phyloP scores from a whole-genome alignment of 1,140 invertebrate species.

The Heliconius eleuchia region DNA sequence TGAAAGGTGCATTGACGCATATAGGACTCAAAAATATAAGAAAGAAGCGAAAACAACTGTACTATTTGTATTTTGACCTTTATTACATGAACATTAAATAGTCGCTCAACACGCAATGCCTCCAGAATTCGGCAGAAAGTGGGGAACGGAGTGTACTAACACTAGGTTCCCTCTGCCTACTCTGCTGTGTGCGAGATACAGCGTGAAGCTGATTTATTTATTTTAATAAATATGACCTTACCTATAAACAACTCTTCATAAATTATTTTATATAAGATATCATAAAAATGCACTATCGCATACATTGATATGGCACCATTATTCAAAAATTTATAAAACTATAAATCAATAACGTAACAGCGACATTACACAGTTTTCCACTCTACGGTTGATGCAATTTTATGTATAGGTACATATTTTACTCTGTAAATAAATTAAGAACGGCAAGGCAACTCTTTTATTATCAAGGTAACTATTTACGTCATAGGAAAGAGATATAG shows the following conservation, averaged over 20 bases:
- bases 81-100: background rate
- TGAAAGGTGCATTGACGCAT: too few species aligned
- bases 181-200: too few species aligned
- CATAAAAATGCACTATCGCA: slow-evolving; percentile 17
- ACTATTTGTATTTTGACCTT: too few species aligned
- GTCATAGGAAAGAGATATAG: too few species aligned
- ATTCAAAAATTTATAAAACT: slow-evolving; percentile 27
- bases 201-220: too few species aligned
- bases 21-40: too few species aligned
- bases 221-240: background rate
- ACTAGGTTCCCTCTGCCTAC: too few species aligned
- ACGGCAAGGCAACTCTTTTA: background rate
- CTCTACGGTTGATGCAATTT: slow-evolving; percentile 28
- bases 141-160: too few species aligned
- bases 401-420: slow-evolving; percentile 20
- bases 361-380: slow-evolving; percentile 33
- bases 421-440: background rate
- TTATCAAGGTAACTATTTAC: too few species aligned
- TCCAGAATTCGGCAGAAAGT: too few species aligned
- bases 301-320: slow-evolving; percentile 15
- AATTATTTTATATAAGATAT: background rate
- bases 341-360: slow-evolving; percentile 31
- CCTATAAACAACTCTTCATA: background rate
- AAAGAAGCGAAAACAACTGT: too few species aligned
- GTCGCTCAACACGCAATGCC: too few species aligned